These are phyloP conservation scores for Orientallactaga bullata DNA, from an alignment of 2,113 vertebrate genomes.

Conservation along the genomic window DNA sequence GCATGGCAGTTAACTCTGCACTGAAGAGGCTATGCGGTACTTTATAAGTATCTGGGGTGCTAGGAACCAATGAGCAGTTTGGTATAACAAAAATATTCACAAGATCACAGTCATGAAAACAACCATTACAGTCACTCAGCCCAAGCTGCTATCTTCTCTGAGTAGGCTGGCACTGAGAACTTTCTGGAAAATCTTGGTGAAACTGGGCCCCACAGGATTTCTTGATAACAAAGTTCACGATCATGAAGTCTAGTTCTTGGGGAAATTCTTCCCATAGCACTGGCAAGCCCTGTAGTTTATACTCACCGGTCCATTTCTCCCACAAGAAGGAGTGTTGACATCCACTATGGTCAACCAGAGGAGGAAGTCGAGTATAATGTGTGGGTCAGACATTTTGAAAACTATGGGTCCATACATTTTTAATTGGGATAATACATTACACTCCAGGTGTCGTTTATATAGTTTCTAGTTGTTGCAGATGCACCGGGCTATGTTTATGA, in stretches of 20 bases:
- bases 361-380: not conserved
- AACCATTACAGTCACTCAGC: not conserved
- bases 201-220: not conserved
- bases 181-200: not conserved
- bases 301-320: not conserved
- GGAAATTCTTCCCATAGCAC: not conserved
- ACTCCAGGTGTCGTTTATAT: conserved; percentile 31
- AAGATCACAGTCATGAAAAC: conserved; percentile 3
- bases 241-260: not conserved
- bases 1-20: conserved; percentile 33
- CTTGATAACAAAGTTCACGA: not conserved
- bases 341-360: not conserved
- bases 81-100: conserved; percentile 29
- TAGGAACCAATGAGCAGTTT: conserved; percentile 21
- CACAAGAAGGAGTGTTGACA: not conserved
- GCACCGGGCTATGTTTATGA: conserved; percentile 17
- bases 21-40: not conserved
- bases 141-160: not conserved
- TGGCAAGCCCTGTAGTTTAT: not conserved
- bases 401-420: conserved; percentile 47
- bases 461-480: conserved; percentile 42
- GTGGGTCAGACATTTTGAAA: conserved; percentile 52
- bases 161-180: not conserved
- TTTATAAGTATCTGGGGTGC: conserved; percentile 51
- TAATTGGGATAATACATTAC: conserved; percentile 42